Base-by-base conservation (phyloP, 2,888 invertebrate genomes). In the Lepetodrilus schrolli region DNA sequence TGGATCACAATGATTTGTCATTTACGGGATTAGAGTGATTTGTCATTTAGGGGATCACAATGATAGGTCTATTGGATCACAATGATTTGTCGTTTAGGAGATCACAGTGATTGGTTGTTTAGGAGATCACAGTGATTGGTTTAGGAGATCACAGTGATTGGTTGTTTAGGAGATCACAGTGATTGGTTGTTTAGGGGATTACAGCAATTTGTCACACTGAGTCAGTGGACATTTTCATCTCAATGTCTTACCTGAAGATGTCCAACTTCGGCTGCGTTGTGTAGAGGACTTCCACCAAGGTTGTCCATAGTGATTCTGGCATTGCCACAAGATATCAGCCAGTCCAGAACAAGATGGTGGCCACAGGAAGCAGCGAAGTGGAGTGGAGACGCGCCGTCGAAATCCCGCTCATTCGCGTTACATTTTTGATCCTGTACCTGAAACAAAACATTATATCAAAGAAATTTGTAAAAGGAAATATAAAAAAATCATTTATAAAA, bases 201-300 rank as follows among this genome's bases (percentile, higher is more conserved):
- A n/a, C n/a, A n/a, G n/a, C n/a, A n/a, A n/a, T n/a, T n/a, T n/a
- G n/a, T n/a, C n/a, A n/a, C n/a, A n/a, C n/a, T n/a, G n/a, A n/a
- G n/a, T n/a, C n/a, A n/a, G n/a, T n/a, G n/a, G n/a, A 17, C 37
- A 1, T 66, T 37, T 17, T 66, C 3, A 13, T 38, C 8, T 5
- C 4, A 7, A 37, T 38, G 2, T 66, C 89, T 88, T 90, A 96
- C 96, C 93, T 96, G 95, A 81, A 95, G 93, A 88, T 96, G 96
- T 88, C 96, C 95, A 87, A 96, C 95, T 88, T 96, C 96, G 7
- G 96, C 96, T 0, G 96, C 96, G 89, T 96, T 96, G 88, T 96
- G 96, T 80, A 96, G 94, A 3, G 96, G 96, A 87, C 95, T 96
- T 91, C 96, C 96, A 74, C 96, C 96, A 84, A 95, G 95, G 87